Percentiles rank a stretch among this genome's conserved stretches.
Evolutionary conservation across 1,140 invertebrate genomes (phyloP).

Genomic region (Scaptomyza montana): DNA sequence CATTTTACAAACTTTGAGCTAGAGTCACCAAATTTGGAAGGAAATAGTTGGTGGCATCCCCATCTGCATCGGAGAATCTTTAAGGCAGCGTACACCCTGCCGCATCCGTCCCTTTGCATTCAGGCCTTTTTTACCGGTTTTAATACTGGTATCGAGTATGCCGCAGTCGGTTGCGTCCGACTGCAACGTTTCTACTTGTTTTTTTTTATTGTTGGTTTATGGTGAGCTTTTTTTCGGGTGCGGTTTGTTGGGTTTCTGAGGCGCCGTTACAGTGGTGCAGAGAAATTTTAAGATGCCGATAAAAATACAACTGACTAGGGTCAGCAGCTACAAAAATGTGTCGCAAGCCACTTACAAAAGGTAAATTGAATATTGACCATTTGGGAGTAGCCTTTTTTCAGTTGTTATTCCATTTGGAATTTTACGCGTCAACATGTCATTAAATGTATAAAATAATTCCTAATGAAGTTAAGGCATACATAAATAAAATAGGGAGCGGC

Average conservation of each 20-base stretch:
- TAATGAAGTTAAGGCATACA: slow-evolving; percentile 18
- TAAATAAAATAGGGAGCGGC: too few species aligned
- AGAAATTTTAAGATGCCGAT: neutral
- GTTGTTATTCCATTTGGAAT: slow-evolving; percentile 18
- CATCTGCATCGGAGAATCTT: too few species aligned
- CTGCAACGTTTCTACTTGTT: too few species aligned
- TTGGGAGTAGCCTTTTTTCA: slow-evolving; percentile 29
- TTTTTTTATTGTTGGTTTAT: slow-evolving; percentile 17
- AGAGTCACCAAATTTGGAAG: too few species aligned
- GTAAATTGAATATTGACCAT: slow-evolving; percentile 47
- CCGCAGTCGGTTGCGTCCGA: too few species aligned
- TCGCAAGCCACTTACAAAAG: slow-evolving; percentile 31
- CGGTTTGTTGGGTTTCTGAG: neutral
- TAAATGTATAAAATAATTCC: slow-evolving; percentile 18
- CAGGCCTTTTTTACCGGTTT: too few species aligned
- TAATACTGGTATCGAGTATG: too few species aligned
- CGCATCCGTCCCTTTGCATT: too few species aligned
- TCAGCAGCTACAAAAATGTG: slow-evolving; percentile 25
- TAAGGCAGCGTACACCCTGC: too few species aligned
- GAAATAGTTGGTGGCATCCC: too few species aligned
- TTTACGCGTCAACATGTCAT: slow-evolving; percentile 14
- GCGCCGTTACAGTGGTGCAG: slow-evolving; percentile 12
- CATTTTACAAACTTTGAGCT: too few species aligned
- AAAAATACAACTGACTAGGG: slow-evolving; percentile 10
- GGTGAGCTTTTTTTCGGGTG: slow-evolving; percentile 4